Evolutionary conservation across 35 echinoderm and acorn worm species (phyloP), one percentile per base, ranked within the genome.

Genomic region (Lytechinus variegatus): DNA sequence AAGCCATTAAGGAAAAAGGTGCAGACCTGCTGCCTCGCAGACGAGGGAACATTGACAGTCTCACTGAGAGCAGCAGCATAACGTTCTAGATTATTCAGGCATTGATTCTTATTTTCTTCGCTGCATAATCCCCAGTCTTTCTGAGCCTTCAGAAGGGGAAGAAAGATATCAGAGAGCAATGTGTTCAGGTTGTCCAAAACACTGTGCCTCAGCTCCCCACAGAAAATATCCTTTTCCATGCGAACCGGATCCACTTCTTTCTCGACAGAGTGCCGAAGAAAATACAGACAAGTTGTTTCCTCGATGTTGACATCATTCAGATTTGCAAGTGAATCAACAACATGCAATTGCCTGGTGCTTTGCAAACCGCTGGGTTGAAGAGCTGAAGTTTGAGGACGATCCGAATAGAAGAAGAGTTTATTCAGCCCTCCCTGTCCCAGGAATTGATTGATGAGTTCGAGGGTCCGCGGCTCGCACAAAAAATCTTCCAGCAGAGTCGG

Each of bases 161-260:
- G 52, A 57, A 96, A 99, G 29, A 99, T 98, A 60, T 99, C 97
- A 4, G 98, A 98, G 44, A 99, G 96, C 27, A 99, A 27, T 4
- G 98, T 99, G 53, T 99, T 98, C 54, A 99, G 95, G 87, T 99
- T 99, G 55, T 99, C 98, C 28, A 99, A 92, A n/a, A 97, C 96
- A 92, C 98, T 98, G 79, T 99, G 98, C 28, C 98, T 92, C 24
- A 99, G 91, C 95, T 99, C 98, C 54, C 98, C 98, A 89, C 98
- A 99, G 95, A 99, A 99, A 55, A 99, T 97, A 87, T 99, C 98
- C 58, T 99, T 99, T 79, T 99, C 98, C 98, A 99, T 99, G 53
- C 96, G 98, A 29, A 99, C 97, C 9, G 97, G 97, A 94, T 98
- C 98, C 52, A 99, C 98, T 91, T 98, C 98, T 86, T 91, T 79